Evolutionary conservation across 2,797 vertebrate genomes (phyloP), one percentile per base, ranked within the genome.

Genomic region (Sebastes hopkinsi): DNA sequence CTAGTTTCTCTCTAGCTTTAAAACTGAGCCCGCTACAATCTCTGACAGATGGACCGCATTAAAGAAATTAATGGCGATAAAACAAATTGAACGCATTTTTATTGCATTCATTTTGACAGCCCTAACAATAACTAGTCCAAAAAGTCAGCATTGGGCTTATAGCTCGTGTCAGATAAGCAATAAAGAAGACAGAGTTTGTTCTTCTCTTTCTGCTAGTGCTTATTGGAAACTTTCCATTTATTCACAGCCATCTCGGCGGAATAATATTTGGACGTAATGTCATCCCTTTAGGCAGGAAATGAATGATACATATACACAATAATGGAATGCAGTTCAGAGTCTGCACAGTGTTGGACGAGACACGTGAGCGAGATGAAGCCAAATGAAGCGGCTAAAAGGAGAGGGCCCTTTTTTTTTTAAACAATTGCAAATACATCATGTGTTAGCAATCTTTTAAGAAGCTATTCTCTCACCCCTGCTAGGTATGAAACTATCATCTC

Each of bases 261-360:
- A 79, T 70, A 81, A 82, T 86, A 85, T 78, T 85, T 83, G 16
- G 69, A 52, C 12, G 13, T 70, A 54, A 83, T 30, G 79, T 79
- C 79, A 77, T 69, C 32, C 27, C 32, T 55, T 18, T 69, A 7
- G 2, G 58, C 69, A 77, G 36, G 71, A 68, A 72, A 83, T 67
- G 6, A 85, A 54, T 58, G 68, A 80, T 66, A 52, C 34, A 64
- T 67, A 18, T 20, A 29, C 9, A 14, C 9, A 14, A 22, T 52
- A n/a, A 25, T 20, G 60, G 56, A 83, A 82, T 29, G 67, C 50
- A 59, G 58, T 9, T 60, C 30, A 20, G 56, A 27, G 6, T 77
- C 55, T 70, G 69, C 69, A 25, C 65, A 81, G 64, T n/a, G 5
- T 81, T 16, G 16, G 34, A 38, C 13, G 11, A 67, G 61, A 76